Base-by-base conservation (phyloP, 2,113 vertebrate genomes). In the Seriola dumerili region DNA sequence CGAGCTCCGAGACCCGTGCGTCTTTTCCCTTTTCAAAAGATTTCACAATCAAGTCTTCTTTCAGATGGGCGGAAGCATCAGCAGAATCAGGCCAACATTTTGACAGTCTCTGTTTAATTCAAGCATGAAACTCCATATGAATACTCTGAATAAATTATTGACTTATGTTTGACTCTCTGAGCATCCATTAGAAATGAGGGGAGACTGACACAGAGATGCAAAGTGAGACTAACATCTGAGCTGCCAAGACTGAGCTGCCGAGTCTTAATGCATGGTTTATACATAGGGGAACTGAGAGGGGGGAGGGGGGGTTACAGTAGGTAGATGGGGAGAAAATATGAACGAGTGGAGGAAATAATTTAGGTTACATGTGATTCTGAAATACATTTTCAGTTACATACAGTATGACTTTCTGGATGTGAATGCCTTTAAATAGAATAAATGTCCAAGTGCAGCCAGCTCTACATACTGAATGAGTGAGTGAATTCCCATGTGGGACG, bases 121-220 rank as follows among this genome's bases (percentile, higher is more conserved):
- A 80, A 72, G 84, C 87, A 61, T 86, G 75, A 88, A 88, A 84
- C 64, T 77, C 80, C 76, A 75, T 82, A 63, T 82, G 79, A 89
- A 90, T 63, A 86, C 84, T 85, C n/a, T 0, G 29, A 29, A 83
- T 93, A 9, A 87, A 93, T 93, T 83, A 94, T 91, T 88, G 84
- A 93, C 84, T 57, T 3, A 0, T 48, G 75, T 89, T 88, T 77
- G 81, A 88, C 66, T 87, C 82, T 72, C 77, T 40, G 59, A 80
- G 38, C 87, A 91, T 91, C 73, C 64, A 87, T 93, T 85, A 92
- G 85, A 67, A 62, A 91, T 88, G 89, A 91, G 84, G 32, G 4
- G 23, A 77, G 80, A 63, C 58, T 82, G 78, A 84, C 78, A 77
- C 50, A 55, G 17, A 48, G 67, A 74, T n/a, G 23, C 52, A 55